Base-by-base conservation (phyloP, 2,888 invertebrate genomes). In the Anagyrus pseudococci region DNA sequence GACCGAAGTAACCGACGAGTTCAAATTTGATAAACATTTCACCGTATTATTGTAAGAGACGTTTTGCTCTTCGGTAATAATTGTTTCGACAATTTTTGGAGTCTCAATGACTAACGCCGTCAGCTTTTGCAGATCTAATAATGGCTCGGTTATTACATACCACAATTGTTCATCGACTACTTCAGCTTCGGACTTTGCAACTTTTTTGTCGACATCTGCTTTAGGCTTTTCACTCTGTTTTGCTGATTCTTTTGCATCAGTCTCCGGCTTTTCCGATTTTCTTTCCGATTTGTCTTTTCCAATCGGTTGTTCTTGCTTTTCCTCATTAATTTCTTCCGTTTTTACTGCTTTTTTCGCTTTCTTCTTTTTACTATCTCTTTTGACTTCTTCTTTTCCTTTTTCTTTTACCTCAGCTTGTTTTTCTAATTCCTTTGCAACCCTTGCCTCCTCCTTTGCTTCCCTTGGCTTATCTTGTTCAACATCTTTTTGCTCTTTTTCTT, bases 371-470 rank as follows among this genome's bases (percentile, higher is more conserved):
- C 2, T 37, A 2, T 2, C 4, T 37, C 15, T 37, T 8, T 37
- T 8, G 8, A 13, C 8, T 37, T 37, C 15, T 37, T 37, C 8
- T 2, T 37, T 37, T 13, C 10, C 15, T 4, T 8, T 8, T 37
- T 37, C 33, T 37, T 37, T 10, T 8, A 15, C 15, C 15, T 13
- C 3, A 8, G 10, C 15, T 2, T 37, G 13, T 10, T 2, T 8
- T 15, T 37, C 15, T 37, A 37, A 37, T 37, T 7, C 10, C 29
- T 37, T 8, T 15, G 15, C 2, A 37, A 17, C 4, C 20, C 22
- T 77, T 77, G 37, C 72, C 73, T 72, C 73, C 33, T 81, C 78
- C 64, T 37, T 37, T 37, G 8, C 13, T 37, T 37, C 8, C 2
- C 33, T 37, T 8, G 10, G 33, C 15, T 2, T 8, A 37, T 37